These are phyloP conservation scores for Diacarnus erythraeanus DNA, from an alignment of 37 sponge, comb jelly and placozoan species.

Conservation along the genomic window DNA sequence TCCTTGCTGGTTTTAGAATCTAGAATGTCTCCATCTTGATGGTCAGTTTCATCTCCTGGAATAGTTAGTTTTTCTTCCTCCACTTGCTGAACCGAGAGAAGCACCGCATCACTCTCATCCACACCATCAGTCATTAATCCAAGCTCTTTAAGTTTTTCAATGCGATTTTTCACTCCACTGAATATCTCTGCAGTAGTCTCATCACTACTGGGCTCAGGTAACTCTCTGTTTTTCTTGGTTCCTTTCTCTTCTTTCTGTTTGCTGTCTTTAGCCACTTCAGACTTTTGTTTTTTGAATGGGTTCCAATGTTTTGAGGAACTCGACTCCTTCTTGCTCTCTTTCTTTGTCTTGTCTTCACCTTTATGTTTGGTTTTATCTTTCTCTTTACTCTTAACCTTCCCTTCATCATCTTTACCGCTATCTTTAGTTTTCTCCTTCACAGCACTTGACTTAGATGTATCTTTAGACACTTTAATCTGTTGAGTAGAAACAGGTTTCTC, in stretches of 20 bases:
- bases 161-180: not conserved
- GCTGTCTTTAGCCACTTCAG: not conserved
- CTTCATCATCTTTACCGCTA: not conserved
- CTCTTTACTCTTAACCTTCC: not conserved
- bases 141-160: constrained; percentile 16
- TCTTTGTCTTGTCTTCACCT: constrained; percentile 9
- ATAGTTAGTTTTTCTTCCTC: no score
- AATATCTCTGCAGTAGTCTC: not conserved
- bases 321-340: not conserved
- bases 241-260: not conserved
- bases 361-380: not conserved
- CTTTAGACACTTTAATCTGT: no score
- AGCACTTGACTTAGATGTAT: not conserved
- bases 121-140: constrained; percentile 12
- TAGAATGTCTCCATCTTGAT: not conserved
- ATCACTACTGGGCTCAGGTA: not conserved
- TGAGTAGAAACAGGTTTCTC: not conserved
- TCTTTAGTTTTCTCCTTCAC: not conserved
- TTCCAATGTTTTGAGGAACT: not conserved
- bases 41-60: not conserved
- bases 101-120: not conserved
- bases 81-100: not conserved
- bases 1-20: no score
- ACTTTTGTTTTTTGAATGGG: not conserved
- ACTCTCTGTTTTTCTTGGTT: not conserved